Percentiles rank a stretch among this genome's conserved stretches.
Conservation (phyloP, 2,113 vertebrate species). For the Balaenoptera acutorostrata region DNA sequence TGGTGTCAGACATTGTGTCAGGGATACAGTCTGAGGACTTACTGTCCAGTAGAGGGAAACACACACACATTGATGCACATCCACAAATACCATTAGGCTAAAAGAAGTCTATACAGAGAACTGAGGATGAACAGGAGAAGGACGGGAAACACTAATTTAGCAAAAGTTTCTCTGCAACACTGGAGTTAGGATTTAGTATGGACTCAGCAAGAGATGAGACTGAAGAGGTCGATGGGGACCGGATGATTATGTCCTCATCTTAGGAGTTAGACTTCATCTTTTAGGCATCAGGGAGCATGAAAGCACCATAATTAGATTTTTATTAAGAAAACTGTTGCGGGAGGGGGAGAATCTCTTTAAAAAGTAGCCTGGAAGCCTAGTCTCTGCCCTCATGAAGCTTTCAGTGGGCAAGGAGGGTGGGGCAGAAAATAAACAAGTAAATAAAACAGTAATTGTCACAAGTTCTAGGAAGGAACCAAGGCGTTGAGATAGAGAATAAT, state of each 20-base stretch:
- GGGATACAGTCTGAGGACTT: background rate
- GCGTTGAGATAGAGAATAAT: background rate
- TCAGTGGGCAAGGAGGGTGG: background rate
- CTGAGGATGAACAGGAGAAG: background rate
- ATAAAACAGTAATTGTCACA: background rate
- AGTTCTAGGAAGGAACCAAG: background rate
- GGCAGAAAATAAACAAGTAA: background rate
- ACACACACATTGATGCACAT: background rate
- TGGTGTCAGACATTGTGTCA: background rate
- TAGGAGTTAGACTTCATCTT: background rate
- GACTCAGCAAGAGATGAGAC: background rate
- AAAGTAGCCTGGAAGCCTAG: background rate
- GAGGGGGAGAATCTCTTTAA: background rate
- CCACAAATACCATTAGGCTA: background rate
- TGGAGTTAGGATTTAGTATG: background rate
- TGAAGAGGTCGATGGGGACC: background rate
- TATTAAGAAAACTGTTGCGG: background rate
- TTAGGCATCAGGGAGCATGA: background rate
- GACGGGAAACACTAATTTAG: background rate
- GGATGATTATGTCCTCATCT: background rate
- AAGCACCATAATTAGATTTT: background rate
- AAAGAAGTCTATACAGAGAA: background rate
- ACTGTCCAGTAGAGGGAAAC: background rate
- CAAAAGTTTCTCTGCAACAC: background rate
- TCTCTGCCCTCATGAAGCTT: background rate